Evolutionary conservation across 2,888 invertebrate genomes (phyloP).

Genomic region (Chymomyza amoena): DNA sequence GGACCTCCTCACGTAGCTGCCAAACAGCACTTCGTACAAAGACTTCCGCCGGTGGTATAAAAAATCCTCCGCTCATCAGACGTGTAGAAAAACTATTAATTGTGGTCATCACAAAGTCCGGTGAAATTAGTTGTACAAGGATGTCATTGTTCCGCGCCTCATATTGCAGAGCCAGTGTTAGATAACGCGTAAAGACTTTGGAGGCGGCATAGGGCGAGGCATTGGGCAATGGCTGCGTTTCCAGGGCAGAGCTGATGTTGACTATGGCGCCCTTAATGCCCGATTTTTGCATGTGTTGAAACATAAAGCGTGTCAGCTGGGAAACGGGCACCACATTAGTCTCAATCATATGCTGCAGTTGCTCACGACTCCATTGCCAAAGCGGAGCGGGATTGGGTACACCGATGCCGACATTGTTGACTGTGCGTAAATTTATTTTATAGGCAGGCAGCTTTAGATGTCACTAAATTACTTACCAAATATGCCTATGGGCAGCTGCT

Average conservation of each 20-base stretch:
- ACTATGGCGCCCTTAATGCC: constrained; percentile 88
- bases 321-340: constrained; percentile 93
- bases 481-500: constrained; percentile 87
- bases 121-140: constrained; percentile 90
- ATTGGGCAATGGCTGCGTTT: constrained; percentile 89
- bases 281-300: constrained; percentile 87
- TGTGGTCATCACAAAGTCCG: constrained; percentile 90
- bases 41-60: constrained; percentile 84
- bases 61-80: constrained; percentile 82
- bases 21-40: constrained; percentile 87
- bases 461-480: constrained; percentile 82
- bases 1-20: constrained; percentile 90
- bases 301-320: constrained; percentile 86
- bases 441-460: background rate
- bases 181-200: constrained; percentile 88
- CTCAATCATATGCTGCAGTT: constrained; percentile 88
- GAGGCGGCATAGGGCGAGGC: constrained; percentile 93
- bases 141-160: constrained; percentile 88
- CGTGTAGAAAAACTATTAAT: constrained; percentile 89
- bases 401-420: constrained; percentile 81
- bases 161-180: constrained; percentile 88
- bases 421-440: constrained; percentile 78
- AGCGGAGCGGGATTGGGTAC: constrained; percentile 86
- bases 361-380: constrained; percentile 84
- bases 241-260: constrained; percentile 93